phyloP scores from a whole-genome alignment of 2,888 invertebrate genomes.

The Drosophila emarginata region DNA sequence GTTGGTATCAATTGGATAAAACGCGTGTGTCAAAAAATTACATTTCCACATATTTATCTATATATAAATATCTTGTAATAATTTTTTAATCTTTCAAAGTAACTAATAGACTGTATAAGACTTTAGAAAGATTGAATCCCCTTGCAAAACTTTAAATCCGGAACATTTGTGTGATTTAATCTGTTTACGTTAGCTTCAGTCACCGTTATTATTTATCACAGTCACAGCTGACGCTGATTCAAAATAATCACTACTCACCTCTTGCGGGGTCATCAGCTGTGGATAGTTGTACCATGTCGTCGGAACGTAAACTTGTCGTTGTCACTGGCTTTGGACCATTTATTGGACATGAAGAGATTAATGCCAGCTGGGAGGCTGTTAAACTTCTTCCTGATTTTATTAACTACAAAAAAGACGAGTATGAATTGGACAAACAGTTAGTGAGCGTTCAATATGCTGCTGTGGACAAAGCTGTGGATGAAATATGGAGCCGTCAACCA shows the following conservation, averaged over 20 bases:
- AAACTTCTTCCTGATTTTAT: constrained; percentile 83
- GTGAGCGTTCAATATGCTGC: constrained; percentile 87
- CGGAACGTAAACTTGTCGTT: constrained; percentile 79
- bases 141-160: too few relatives aligned
- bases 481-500: constrained; percentile 87
- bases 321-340: constrained; percentile 92
- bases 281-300: constrained; percentile 44
- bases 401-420: constrained; percentile 78
- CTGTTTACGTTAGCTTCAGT: background rate
- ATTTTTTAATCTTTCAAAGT: too few relatives aligned
- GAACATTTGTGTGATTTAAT: background rate
- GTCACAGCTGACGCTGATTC: background rate
- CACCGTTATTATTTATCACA: background rate
- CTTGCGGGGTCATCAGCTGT: background rate
- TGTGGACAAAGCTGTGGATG: constrained; percentile 85
- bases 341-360: constrained; percentile 85
- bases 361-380: constrained; percentile 92
- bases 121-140: too few relatives aligned
- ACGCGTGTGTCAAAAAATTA: too few relatives aligned
- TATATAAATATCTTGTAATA: too few relatives aligned
- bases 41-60: too few relatives aligned
- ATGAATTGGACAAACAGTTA: constrained; percentile 84
- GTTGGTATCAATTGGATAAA: too few relatives aligned
- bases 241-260: background rate
- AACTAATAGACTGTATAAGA: too few relatives aligned